Conservation (phyloP, 2,888 invertebrate species). For the Amiota communis region DNA sequence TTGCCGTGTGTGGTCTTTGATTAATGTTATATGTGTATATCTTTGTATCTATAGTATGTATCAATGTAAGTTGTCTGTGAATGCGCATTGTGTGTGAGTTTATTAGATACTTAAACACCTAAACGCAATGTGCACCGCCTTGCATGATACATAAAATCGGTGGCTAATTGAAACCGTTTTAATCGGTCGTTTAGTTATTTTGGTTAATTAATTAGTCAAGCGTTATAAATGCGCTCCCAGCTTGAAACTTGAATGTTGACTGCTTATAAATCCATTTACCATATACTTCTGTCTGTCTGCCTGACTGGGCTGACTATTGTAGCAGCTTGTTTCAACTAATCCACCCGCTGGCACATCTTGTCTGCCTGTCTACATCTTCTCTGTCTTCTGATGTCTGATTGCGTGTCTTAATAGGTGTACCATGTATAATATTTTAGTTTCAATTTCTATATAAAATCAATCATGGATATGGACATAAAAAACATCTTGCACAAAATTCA, state of each 20-base stretch:
- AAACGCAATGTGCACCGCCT: slow-evolving; percentile 1
- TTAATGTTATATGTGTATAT: neutral
- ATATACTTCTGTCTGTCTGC: too few relatives aligned
- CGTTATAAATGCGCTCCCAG: slow-evolving; percentile 60
- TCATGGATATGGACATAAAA: too few relatives aligned
- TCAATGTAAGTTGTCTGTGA: neutral
- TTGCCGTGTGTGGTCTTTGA: neutral
- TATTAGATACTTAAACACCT: slow-evolving; percentile 2
- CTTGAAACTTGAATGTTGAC: neutral
- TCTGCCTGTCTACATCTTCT: too few relatives aligned
- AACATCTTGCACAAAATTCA: too few relatives aligned
- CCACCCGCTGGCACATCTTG: too few relatives aligned
- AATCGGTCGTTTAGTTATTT: slow-evolving; percentile 33
- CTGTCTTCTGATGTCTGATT: too few relatives aligned
- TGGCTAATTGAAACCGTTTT: slow-evolving; percentile 30
- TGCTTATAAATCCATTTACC: too few relatives aligned
- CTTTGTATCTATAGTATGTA: neutral
- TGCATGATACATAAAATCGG: slow-evolving; percentile 1
- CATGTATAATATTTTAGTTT: too few relatives aligned
- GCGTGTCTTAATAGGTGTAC: too few relatives aligned
- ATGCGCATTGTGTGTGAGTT: neutral
- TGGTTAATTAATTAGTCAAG: slow-evolving; percentile 63
- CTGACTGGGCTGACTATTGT: too few relatives aligned
- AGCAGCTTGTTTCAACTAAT: too few relatives aligned
- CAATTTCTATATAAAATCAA: too few relatives aligned